Percentiles rank a stretch among this genome's conserved stretches.
phyloP scores from a whole-genome alignment of 2,113 vertebrate genomes.

The Bos javanicus region DNA sequence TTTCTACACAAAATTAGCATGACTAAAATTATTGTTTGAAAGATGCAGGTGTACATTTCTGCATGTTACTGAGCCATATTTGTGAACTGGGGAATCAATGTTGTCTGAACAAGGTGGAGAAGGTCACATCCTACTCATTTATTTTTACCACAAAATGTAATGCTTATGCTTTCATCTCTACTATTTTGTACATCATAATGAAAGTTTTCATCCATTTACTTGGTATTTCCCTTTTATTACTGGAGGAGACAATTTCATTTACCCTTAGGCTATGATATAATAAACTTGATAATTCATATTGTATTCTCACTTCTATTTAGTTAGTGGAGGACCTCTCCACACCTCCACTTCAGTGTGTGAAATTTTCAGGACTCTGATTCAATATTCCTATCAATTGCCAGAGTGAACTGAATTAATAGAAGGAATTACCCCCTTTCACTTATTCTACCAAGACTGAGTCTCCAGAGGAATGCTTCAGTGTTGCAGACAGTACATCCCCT shows the following conservation, averaged over 20 bases:
- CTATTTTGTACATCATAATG: not conserved
- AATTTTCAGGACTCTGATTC: slow-evolving; percentile 52
- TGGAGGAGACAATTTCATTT: not conserved
- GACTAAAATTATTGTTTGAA: not conserved
- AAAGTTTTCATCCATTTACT: not conserved
- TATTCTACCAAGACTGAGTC: slow-evolving; percentile 54
- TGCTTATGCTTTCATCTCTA: not conserved
- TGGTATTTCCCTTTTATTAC: not conserved
- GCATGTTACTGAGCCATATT: not conserved
- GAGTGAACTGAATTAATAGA: slow-evolving; percentile 62
- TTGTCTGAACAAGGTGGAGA: not conserved
- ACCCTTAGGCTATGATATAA: not conserved
- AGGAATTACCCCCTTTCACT: slow-evolving; percentile 56
- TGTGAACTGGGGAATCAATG: not conserved
- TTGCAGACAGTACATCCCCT: slow-evolving; percentile 15
- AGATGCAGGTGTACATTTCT: not conserved
- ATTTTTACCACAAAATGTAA: not conserved
- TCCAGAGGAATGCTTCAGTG: slow-evolving; percentile 52
- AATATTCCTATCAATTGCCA: slow-evolving; percentile 46
- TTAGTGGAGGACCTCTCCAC: not conserved
- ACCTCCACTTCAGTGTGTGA: not conserved
- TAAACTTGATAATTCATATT: not conserved
- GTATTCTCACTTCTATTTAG: not conserved
- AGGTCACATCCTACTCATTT: not conserved
- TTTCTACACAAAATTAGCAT: not conserved